phyloP scores from a whole-genome alignment of 2,113 vertebrate genomes.

The Stegostoma tigrinum region DNA sequence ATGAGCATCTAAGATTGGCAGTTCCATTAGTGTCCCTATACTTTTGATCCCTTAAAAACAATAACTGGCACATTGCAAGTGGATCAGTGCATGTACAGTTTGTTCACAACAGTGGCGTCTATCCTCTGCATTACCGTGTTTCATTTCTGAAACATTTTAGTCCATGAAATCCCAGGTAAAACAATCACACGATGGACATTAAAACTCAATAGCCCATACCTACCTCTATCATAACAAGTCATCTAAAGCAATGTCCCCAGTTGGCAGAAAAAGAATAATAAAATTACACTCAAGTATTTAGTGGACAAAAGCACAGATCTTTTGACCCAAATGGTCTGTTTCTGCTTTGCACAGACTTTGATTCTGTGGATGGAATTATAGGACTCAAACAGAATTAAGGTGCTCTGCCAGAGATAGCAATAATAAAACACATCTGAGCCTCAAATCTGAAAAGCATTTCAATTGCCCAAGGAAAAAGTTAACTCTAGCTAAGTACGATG shows the following conservation, averaged over 20 bases:
- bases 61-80: too few relatives aligned
- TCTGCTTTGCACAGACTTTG: not conserved
- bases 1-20: too few relatives aligned
- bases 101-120: too few relatives aligned
- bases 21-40: too few relatives aligned
- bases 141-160: too few relatives aligned
- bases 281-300: not conserved
- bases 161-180: too few relatives aligned
- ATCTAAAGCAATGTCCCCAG: not conserved
- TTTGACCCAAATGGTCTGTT: not conserved
- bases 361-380: not conserved
- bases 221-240: too few relatives aligned
- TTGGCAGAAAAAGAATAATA: not conserved
- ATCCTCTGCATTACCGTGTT: too few relatives aligned
- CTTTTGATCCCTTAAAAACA: too few relatives aligned
- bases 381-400: not conserved
- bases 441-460: not conserved
- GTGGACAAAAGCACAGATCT: not conserved
- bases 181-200: too few relatives aligned
- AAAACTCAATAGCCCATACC: too few relatives aligned
- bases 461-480: not conserved
- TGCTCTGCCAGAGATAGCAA: not conserved
- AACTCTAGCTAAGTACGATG: not conserved
- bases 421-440: not conserved
- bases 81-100: too few relatives aligned